A percentile compares a stretch with the other conserved stretches of the same genome.
Conservation (phyloP, 2,888 invertebrate species). For the Drosophila histrio region DNA sequence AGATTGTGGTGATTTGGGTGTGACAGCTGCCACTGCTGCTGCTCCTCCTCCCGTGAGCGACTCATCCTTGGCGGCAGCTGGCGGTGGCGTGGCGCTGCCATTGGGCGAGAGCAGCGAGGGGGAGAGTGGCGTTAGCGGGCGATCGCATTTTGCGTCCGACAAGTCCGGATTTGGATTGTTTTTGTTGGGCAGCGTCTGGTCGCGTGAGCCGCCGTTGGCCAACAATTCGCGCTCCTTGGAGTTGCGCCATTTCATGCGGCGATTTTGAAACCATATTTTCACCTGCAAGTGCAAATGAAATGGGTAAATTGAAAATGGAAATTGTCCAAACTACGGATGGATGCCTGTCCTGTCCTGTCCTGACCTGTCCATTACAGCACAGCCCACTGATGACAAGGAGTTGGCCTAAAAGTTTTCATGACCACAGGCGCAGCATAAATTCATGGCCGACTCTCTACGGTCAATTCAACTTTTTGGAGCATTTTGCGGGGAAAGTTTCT, state of each 20-base stretch:
- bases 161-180: constrained; percentile 98
- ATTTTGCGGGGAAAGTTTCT: constrained; percentile 44
- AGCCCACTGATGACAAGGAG: constrained; percentile 5
- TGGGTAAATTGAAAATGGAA: constrained; percentile 64
- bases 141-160: constrained; percentile 94
- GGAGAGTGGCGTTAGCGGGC: constrained; percentile 86
- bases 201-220: constrained; percentile 96
- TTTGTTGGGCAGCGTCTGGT: constrained; percentile 97
- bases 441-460: constrained; percentile 44
- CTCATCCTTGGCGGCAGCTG: constrained; percentile 47
- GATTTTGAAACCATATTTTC: constrained; percentile 95
- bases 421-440: constrained; percentile 57
- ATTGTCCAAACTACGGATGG: constrained; percentile 49
- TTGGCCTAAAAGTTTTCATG: constrained; percentile 51
- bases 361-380: constrained; percentile 42
- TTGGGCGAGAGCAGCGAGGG: constrained; percentile 77
- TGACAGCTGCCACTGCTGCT: constrained; percentile 39
- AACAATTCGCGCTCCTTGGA: constrained; percentile 97
- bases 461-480: constrained; percentile 48
- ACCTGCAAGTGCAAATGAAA: constrained; percentile 84
- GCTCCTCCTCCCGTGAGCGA: constrained; percentile 13
- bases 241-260: constrained; percentile 99
- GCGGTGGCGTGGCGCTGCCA: constrained; percentile 64
- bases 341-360: constrained; percentile 46
- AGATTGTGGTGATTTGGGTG: constrained; percentile 71